Base-by-base conservation (phyloP, 1,140 invertebrate genomes). In the Formica exsecta region DNA sequence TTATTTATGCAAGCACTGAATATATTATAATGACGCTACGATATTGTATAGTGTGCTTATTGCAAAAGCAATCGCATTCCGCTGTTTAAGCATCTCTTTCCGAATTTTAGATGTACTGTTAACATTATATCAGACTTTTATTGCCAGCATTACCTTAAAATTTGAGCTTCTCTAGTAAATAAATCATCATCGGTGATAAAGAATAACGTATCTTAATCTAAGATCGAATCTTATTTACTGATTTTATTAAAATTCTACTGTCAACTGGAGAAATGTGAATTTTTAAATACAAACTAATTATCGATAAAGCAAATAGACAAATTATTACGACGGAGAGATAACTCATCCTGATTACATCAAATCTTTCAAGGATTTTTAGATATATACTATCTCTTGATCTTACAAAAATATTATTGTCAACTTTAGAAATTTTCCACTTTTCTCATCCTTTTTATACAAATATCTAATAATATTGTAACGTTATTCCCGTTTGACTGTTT, bases 111-210 rank as follows among this genome's bases (percentile, higher is more conserved):
- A 83, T 44, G 36, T 70, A 80, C 22, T 32, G 13, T 73, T 71
- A 44, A 71, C 19, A 54, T 83, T 80, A 57, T 83, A 74, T 83
- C 68, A 61, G 25, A 74, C n/a, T 83, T 54, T 71, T 59, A 83
- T 38, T 62, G 79, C 68, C 64, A 51, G 13, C 62, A 73, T 44
- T 44, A 36, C 16, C 7, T 13, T n/a, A 25, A 79, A 44, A 68
- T 79, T 79, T n/a, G 38, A 77, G 25, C 62, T 64, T 65, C 19
- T 65, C 13, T 25, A 11, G 2, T 54, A 68, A 79, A 44, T 51
- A 66, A 32, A 79, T 79, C 19, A 83, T 70, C 29, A 32, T 7
- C 7, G 22, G 29, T 44, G 48, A 2, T 71, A 48, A 1, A 29
- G 68, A 57, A 44, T 83, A 61, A 73, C n/a, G 44, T 54, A 73